phyloP scores from a whole-genome alignment of 2,797 vertebrate species.

The Argyrosomus regius region DNA sequence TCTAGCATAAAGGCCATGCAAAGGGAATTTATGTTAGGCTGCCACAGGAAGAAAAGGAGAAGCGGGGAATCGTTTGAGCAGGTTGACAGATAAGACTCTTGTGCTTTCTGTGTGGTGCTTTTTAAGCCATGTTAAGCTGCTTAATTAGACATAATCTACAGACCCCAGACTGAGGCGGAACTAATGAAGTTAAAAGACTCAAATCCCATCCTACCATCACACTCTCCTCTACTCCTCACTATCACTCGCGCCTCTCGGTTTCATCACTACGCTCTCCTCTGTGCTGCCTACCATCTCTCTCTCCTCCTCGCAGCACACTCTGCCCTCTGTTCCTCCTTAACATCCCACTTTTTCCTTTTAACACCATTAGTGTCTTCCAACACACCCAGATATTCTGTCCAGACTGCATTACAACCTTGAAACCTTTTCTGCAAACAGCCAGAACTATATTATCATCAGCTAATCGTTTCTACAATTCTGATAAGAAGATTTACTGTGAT shows the following conservation, averaged over 20 bases:
- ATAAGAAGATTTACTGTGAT: not conserved
- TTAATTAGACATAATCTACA: constrained; percentile 91
- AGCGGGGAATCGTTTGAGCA: constrained; percentile 85
- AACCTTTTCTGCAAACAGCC: not conserved
- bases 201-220: constrained; percentile 86
- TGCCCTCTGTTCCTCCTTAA: constrained; percentile 28
- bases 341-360: constrained; percentile 49
- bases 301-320: constrained; percentile 18
- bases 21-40: constrained; percentile 79
- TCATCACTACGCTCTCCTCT: constrained; percentile 48
- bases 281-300: constrained; percentile 42
- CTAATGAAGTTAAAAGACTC: constrained; percentile 88
- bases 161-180: constrained; percentile 86
- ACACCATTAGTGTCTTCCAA: constrained; percentile 30
- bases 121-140: constrained; percentile 88
- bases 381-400: constrained; percentile 24
- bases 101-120: constrained; percentile 85
- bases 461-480: not conserved
- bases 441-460: not conserved
- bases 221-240: constrained; percentile 68
- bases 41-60: constrained; percentile 81
- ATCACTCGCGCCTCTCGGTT: constrained; percentile 52
- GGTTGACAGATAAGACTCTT: constrained; percentile 88
- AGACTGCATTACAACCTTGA: constrained; percentile 18
- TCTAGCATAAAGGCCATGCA: constrained; percentile 78